Conservation (phyloP, 2,113 vertebrate genomes). For the Oreotrochilus melanogaster region DNA sequence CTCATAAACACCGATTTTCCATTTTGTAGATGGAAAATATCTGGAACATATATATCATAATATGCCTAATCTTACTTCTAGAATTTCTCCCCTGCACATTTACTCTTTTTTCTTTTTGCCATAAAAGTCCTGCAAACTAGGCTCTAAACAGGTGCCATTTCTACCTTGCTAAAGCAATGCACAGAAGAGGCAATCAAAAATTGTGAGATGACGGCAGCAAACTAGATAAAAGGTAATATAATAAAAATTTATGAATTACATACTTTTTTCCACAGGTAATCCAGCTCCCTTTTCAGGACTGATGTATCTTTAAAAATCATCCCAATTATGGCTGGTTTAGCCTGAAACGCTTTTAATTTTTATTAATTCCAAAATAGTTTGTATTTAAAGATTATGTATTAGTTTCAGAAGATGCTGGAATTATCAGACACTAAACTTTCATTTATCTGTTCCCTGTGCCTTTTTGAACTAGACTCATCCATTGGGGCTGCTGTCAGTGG, state of each 20-base stretch:
- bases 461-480: neutral
- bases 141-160: neutral
- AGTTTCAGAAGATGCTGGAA: neutral
- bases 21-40: constrained; percentile 5
- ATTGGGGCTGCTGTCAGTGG: neutral
- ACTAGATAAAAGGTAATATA: neutral
- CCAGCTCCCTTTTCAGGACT: neutral
- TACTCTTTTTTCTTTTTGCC: neutral
- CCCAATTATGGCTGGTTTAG: neutral
- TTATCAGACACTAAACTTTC: neutral
- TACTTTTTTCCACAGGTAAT: neutral
- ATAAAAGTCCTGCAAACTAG: neutral
- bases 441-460: neutral
- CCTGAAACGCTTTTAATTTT: neutral
- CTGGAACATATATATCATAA: neutral
- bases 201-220: neutral
- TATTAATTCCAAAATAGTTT: neutral
- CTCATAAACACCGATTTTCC: neutral
- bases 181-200: neutral
- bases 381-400: neutral
- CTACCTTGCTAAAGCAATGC: neutral
- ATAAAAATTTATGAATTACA: neutral
- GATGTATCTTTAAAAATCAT: neutral
- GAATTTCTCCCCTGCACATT: neutral
- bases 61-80: neutral